Evolutionary conservation across 2,113 vertebrate species (phyloP).

Genomic region (Tautogolabrus adspersus): DNA sequence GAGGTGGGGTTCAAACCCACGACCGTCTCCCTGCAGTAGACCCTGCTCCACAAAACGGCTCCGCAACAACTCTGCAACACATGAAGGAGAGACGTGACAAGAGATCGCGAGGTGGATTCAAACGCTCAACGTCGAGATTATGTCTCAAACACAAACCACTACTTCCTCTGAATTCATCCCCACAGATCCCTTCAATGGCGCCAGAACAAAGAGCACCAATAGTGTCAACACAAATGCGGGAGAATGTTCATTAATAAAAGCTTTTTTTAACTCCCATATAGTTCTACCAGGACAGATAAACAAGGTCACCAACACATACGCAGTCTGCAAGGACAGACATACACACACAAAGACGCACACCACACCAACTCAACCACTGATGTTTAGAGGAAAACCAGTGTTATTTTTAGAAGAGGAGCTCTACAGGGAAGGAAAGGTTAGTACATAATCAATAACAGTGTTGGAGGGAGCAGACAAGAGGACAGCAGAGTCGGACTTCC

Average conservation of each 20-base stretch:
- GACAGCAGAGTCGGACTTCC: slow-evolving; percentile 53
- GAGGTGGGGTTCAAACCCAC: slow-evolving; percentile 91
- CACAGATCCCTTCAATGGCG: background rate
- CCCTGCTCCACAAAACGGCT: slow-evolving; percentile 90
- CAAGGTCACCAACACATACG: slow-evolving; percentile 20
- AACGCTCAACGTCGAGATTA: background rate
- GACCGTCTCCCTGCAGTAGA: slow-evolving; percentile 84
- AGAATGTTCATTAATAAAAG: background rate
- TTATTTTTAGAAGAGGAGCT: slow-evolving; percentile 75
- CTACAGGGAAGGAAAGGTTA: slow-evolving; percentile 70
- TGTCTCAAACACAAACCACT: too few relatives aligned
- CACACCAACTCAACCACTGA: slow-evolving; percentile 5
- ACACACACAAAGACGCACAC: slow-evolving; percentile 17
- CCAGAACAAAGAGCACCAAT: background rate
- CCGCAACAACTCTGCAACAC: slow-evolving; percentile 84
- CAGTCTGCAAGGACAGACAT: slow-evolving; percentile 40
- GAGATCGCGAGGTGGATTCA: background rate
- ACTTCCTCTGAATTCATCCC: background rate
- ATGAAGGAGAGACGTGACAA: background rate
- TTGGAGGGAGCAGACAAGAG: slow-evolving; percentile 48
- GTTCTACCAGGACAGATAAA: slow-evolving; percentile 8
- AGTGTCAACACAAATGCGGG: background rate
- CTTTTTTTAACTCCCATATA: background rate
- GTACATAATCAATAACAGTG: slow-evolving; percentile 81
- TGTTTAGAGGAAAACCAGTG: slow-evolving; percentile 41